Evolutionary conservation across 2,797 vertebrate genomes (phyloP).

Genomic region (Corythornis leucogaster): DNA sequence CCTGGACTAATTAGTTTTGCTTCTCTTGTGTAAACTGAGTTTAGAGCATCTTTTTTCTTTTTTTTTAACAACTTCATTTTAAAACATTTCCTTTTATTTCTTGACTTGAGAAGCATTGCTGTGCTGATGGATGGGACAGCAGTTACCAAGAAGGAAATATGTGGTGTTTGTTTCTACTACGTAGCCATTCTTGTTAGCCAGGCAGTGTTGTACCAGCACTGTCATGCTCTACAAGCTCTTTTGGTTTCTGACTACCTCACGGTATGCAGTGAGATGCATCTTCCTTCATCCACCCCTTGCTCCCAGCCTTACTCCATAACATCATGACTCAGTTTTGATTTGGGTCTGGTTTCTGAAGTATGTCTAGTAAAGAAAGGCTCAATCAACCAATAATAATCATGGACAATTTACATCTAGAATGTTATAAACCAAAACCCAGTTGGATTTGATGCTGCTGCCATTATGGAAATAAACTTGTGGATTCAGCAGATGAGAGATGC

Average conservation of each 20-base stretch:
- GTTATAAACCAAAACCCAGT: neutral
- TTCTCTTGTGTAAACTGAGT: neutral
- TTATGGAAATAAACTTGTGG: neutral
- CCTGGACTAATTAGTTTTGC: neutral
- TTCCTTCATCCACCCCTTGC: neutral
- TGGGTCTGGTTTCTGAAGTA: neutral
- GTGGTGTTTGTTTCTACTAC: neutral
- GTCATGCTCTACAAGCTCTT: neutral
- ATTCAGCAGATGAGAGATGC: neutral
- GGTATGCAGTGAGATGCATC: accelerated
- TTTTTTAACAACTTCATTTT: neutral
- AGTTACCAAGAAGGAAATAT: neutral
- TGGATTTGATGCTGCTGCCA: neutral
- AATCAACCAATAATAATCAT: neutral
- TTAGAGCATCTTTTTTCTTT: neutral
- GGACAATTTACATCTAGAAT: neutral
- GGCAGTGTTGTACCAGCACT: neutral
- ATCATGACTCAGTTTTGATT: neutral
- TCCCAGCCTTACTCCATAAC: neutral
- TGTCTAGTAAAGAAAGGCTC: neutral
- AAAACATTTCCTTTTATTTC: neutral
- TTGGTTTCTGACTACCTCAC: neutral
- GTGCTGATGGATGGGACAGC: neutral
- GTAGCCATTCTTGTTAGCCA: neutral
- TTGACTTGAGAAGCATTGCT: neutral